phyloP scores from a whole-genome alignment of 2,797 vertebrate species.

The Discoglossus pictus region DNA sequence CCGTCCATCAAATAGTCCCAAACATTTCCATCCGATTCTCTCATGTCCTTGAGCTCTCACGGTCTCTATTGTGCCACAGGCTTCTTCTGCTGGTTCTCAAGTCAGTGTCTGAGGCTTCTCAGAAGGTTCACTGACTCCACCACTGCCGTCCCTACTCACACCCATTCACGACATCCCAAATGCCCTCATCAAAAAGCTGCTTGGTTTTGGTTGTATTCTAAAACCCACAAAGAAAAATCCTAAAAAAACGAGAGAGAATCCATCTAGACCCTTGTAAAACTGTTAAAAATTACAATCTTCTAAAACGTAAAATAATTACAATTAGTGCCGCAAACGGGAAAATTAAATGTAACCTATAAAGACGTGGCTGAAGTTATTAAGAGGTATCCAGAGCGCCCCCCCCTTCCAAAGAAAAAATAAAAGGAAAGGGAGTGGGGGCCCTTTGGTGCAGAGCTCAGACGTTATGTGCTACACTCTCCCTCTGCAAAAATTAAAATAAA shows the following conservation, averaged over 20 bases:
- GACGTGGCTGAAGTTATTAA: conserved; percentile 9
- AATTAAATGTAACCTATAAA: neutral
- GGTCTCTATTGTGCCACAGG: neutral
- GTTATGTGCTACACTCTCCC: neutral
- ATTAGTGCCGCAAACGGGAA: conserved; percentile 14
- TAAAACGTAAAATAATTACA: conserved; percentile 28
- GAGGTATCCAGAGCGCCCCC: conserved; percentile 21
- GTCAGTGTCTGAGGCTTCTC: neutral
- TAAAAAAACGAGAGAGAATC: neutral
- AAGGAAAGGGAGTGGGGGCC: neutral
- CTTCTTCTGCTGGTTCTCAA: neutral
- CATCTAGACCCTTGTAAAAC: conserved; percentile 14
- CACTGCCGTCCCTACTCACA: neutral
- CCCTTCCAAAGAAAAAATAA: neutral
- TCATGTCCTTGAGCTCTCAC: neutral
- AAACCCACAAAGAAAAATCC: conserved; percentile 5
- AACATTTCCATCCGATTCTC: neutral
- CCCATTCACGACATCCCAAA: conserved; percentile 30
- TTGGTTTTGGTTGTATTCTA: conserved; percentile 14
- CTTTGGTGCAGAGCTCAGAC: neutral
- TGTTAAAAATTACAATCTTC: conserved; percentile 30
- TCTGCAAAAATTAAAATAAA: conserved; percentile 14
- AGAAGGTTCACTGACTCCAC: neutral
- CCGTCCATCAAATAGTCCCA: conserved; percentile 36
- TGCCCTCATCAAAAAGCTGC: conserved; percentile 8